phyloP scores from a whole-genome alignment of 2,113 vertebrate genomes.

The Orthochromis malagaraziensis region DNA sequence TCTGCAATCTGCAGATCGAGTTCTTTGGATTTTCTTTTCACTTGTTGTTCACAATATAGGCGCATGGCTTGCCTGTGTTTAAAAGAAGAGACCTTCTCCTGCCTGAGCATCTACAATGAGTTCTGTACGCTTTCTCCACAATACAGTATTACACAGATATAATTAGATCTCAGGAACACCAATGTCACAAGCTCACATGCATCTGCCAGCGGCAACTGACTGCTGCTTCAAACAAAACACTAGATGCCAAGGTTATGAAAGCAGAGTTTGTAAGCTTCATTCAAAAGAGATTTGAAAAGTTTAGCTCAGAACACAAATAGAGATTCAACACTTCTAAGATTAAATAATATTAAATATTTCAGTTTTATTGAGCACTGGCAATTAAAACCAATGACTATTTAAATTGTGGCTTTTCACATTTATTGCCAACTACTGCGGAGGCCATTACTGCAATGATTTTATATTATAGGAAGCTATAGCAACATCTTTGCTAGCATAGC shows the following conservation, averaged over 20 bases:
- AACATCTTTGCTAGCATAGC: slow-evolving; percentile 9
- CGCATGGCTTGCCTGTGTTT: not conserved
- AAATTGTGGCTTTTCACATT: slow-evolving; percentile 17
- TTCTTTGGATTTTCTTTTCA: not conserved
- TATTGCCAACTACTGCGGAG: slow-evolving; percentile 24
- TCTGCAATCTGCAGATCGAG: not conserved
- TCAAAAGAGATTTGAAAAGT: not conserved
- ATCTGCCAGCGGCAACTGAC: slow-evolving; percentile 43
- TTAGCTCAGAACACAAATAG: not conserved
- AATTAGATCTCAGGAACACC: slow-evolving; percentile 57
- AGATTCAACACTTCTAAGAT: not conserved
- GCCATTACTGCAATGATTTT: slow-evolving; percentile 47
- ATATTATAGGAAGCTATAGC: slow-evolving; percentile 31
- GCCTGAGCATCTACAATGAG: not conserved
- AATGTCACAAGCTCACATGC: slow-evolving; percentile 54
- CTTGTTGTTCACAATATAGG: not conserved
- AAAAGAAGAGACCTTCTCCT: not conserved
- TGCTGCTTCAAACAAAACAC: slow-evolving; percentile 24
- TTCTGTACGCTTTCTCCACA: not conserved
- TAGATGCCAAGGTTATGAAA: slow-evolving; percentile 1
- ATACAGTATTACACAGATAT: slow-evolving; percentile 33
- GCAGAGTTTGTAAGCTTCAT: not conserved
- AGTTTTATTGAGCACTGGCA: slow-evolving; percentile 7
- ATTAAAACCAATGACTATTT: slow-evolving; percentile 39
- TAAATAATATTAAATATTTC: not conserved